A percentile compares a stretch with the other conserved stretches of the same genome.
Conservation (phyloP, 2,113 vertebrate species). For the Carassius gibelio region DNA sequence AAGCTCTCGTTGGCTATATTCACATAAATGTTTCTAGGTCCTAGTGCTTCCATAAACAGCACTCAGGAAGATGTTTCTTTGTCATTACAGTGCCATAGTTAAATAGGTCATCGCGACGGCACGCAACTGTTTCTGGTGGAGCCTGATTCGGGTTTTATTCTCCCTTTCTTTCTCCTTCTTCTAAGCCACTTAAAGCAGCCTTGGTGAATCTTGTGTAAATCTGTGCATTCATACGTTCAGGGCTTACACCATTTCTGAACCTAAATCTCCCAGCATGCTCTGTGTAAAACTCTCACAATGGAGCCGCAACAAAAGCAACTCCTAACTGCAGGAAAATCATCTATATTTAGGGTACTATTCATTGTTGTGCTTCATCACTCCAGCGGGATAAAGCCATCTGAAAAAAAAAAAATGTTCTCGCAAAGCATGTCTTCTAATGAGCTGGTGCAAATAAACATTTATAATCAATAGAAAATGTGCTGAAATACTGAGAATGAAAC, state of each 20-base stretch:
- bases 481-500: slow-evolving; percentile 26
- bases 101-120: slow-evolving; percentile 14
- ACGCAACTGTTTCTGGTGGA: slow-evolving; percentile 44
- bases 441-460: slow-evolving; percentile 46
- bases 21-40: background rate
- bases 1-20: background rate
- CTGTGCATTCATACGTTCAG: slow-evolving; percentile 54
- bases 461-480: slow-evolving; percentile 29
- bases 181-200: slow-evolving; percentile 26
- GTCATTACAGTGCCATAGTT: slow-evolving; percentile 20
- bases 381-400: slow-evolving; percentile 17
- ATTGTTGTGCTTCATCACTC: slow-evolving; percentile 52
- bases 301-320: slow-evolving; percentile 51
- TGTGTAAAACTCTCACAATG: slow-evolving; percentile 53
- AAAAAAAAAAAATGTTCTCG: background rate
- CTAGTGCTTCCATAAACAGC: slow-evolving; percentile 4
- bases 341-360: slow-evolving; percentile 47
- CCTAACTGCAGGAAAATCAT: background rate
- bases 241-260: slow-evolving; percentile 55
- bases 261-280: slow-evolving; percentile 56
- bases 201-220: slow-evolving; percentile 52
- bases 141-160: slow-evolving; percentile 37
- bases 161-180: slow-evolving; percentile 9
- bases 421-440: slow-evolving; percentile 35
- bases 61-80: slow-evolving; percentile 21